Conservation (phyloP, 2,797 vertebrate genomes). For the Gallinago solitaria region DNA sequence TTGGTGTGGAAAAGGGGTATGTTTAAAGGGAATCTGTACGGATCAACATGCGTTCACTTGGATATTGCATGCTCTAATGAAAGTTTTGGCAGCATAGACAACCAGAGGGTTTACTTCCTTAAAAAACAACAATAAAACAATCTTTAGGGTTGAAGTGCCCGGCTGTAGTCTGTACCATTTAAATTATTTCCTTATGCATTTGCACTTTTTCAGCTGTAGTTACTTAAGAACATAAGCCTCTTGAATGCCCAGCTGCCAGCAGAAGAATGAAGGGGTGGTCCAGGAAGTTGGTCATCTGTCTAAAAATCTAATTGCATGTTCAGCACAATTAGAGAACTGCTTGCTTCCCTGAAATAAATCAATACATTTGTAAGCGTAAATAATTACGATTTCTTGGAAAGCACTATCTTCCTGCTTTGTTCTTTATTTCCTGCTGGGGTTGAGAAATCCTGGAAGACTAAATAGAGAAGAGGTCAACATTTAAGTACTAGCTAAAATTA, state of each 20-base stretch:
- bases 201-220: background rate
- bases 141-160: background rate
- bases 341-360: constrained; percentile 29
- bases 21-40: background rate
- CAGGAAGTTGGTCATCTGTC: background rate
- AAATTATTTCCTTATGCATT: background rate
- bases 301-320: background rate
- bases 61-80: background rate
- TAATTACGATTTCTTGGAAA: constrained; percentile 41
- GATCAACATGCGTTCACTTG: background rate
- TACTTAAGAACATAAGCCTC: background rate
- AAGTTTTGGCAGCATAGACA: background rate
- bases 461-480: background rate
- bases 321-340: background rate
- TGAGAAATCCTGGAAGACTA: background rate
- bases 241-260: background rate
- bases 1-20: background rate
- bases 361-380: constrained; percentile 10
- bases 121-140: background rate
- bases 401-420: background rate
- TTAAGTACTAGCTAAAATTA: background rate
- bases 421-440: background rate
- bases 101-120: background rate
- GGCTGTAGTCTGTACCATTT: background rate
- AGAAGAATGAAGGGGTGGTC: background rate